Evolutionary conservation across 1,140 invertebrate species (phyloP), one percentile per base, ranked within the genome.

Genomic region (Cataglyphis hispanica): DNA sequence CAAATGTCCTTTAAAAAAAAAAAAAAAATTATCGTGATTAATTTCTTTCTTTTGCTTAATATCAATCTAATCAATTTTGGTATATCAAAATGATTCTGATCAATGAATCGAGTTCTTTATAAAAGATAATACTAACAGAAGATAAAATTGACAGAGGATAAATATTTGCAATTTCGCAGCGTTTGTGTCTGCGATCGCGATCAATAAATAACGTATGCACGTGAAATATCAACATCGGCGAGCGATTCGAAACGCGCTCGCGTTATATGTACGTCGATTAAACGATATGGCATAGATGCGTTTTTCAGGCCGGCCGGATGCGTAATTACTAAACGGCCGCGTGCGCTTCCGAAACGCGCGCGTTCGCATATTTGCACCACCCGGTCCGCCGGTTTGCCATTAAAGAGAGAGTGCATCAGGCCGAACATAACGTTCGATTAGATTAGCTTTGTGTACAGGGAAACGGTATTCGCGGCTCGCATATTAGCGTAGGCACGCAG

Each of bases 401-500:
- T 50, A 50, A 11, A 56, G 60, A 56, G 69, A 66, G 63, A 83
- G 66, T 87, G 81, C 83, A 90, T 77, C 76, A 60, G 72, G 83
- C 69, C 60, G 89, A 60, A 87, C 83, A 80, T 87, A 85, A 80
- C 89, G 89, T 88, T 90, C 84, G 78, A 90, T 90, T 90, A 84
- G 86, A 90, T 88, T 90, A 90, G 89, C 89, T 90, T 90, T 88
- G 89, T 88, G 67, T 78, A 37, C 13, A 76, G 78, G 58, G 77
- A 50, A 80, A 81, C 86, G 89, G 89, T 70, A 90, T 90, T 86
- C 89, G 89, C 86, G 84, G 80, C 75, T 84, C 87, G 89, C 90
- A 87, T 89, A 90, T 91, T 91, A 91, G 89, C 87, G 80, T 90
- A 90, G 89, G 89, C 89, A 90, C 61, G 88, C 83, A 72, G 81